A percentile compares a stretch with the other conserved stretches of the same genome.
Evolutionary conservation across 2,888 invertebrate species (phyloP).

Genomic region (Trachelus troglodyta): DNA sequence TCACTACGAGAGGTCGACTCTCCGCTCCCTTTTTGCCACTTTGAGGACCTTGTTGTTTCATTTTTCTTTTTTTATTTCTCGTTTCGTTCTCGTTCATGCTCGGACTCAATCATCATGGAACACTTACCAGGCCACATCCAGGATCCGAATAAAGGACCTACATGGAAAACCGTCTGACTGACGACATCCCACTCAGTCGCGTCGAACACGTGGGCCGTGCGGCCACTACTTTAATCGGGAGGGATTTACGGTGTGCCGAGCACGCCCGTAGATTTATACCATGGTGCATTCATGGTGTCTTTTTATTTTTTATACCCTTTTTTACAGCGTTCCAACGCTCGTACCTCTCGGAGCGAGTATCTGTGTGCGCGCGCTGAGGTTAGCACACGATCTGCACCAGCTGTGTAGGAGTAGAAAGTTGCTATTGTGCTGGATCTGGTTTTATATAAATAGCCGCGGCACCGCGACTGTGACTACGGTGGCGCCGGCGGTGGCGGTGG

Average conservation of each 20-base stretch:
- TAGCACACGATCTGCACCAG: constrained; percentile 17
- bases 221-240: constrained; percentile 3
- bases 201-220: not conserved
- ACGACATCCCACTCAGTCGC: not conserved
- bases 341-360: not conserved
- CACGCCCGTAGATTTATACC: constrained; percentile 29
- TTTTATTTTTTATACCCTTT: constrained; percentile 21
- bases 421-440: constrained; percentile 63
- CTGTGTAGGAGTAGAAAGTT: constrained; percentile 63
- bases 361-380: not conserved
- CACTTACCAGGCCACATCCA: not conserved
- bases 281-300: constrained; percentile 22
- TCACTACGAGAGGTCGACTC: not conserved
- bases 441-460: constrained; percentile 60
- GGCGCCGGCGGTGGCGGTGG: constrained; percentile 16
- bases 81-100: not conserved
- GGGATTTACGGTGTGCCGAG: constrained; percentile 28
- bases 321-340: not conserved
- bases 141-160: not conserved
- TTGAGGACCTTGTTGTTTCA: not conserved
- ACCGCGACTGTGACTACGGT: constrained; percentile 31
- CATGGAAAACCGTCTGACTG: not conserved
- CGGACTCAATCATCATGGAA: not conserved
- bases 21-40: not conserved
- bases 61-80: not conserved